Evolutionary conservation across 30 jellyfish, hydroid and myxozoan genomes (phyloP), one percentile per base, ranked within the genome.

Genomic region (Hydra vulgaris): DNA sequence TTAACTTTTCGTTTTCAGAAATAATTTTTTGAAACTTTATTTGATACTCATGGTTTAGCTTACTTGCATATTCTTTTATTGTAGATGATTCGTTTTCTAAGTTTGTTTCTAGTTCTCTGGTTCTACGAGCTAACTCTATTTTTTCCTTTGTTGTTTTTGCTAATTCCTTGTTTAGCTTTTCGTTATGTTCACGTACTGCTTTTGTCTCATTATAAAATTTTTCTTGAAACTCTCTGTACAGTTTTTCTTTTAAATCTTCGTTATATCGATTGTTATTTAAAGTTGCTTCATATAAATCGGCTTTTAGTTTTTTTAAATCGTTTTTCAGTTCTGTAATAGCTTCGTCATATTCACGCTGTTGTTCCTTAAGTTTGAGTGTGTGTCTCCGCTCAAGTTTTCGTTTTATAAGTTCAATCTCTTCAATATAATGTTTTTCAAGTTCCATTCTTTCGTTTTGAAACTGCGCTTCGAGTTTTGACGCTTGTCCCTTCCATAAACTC

Each of bases 41-140:
- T 54, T 92, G 96, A 80, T 92, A 92, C 68, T 92, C 98, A 20
- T 81, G 75, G 22, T 87, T 86, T 26, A 81, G 55, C 53, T 85
- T 78, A 21, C 52, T 76, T 23, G 87, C 27, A 72, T 70, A 78
- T 26, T 92, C 88, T 66, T 81, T 74, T 72, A 77, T 66, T 52
- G 80, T 69, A 22, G 83, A 77, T 76, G 82, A 26, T 52, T 83
- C 88, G 66, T 71, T 54, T 16, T 66, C 70, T 12, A 61, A 77
- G 75, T 72, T 53, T 20, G 70, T 84, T 22, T 81, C 82, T 25
- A 92, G 24, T 17, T 83, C 86, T 23, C 84, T 82, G 26, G 86
- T 23, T 77, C 70, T 78, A 40, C 86, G 89, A 70, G 88, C 25
- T 26, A 89, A 87, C 20, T 81, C 75, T 23, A 52, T 52, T 26